Percentiles rank a stretch among this genome's conserved stretches.
phyloP scores from a whole-genome alignment of 2,888 invertebrate species.

The Mechanitis mazaeus region DNA sequence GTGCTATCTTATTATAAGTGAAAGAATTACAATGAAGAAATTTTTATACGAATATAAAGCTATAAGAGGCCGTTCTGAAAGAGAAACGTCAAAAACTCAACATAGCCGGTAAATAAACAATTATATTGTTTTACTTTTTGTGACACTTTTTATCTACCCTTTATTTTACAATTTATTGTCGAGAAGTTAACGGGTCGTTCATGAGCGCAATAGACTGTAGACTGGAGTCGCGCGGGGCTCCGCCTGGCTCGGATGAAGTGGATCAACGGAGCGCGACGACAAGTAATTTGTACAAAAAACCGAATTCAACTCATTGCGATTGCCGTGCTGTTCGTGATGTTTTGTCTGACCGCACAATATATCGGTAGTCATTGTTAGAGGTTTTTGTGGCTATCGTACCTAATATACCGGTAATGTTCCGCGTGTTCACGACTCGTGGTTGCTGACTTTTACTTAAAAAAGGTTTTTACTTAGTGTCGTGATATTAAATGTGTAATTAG shows the following conservation, averaged over 20 bases:
- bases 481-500: conserved; percentile 29
- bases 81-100: conserved; percentile 41
- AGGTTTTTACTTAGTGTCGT: conserved; percentile 33
- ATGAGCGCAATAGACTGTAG: conserved; percentile 32
- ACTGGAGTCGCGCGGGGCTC: conserved; percentile 44
- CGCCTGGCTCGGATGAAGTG: conserved; percentile 60
- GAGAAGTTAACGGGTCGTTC: conserved; percentile 11
- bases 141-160: conserved; percentile 38
- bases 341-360: conserved; percentile 75
- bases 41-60: conserved; percentile 65
- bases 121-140: conserved; percentile 10
- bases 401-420: conserved; percentile 68
- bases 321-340: conserved; percentile 70
- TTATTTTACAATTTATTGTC: conserved; percentile 16
- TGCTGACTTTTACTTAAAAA: conserved; percentile 49
- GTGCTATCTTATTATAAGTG: conserved; percentile 1
- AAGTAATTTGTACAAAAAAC: conserved; percentile 76
- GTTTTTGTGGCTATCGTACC: conserved; percentile 55
- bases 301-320: conserved; percentile 74
- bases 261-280: conserved; percentile 73
- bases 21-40: conserved; percentile 51
- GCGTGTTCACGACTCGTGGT: conserved; percentile 48
- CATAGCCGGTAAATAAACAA: conserved; percentile 34
- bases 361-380: conserved; percentile 71
- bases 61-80: conserved; percentile 47